Evolutionary conservation across 2,113 vertebrate species (phyloP).

Genomic region (Antigone vipio): DNA sequence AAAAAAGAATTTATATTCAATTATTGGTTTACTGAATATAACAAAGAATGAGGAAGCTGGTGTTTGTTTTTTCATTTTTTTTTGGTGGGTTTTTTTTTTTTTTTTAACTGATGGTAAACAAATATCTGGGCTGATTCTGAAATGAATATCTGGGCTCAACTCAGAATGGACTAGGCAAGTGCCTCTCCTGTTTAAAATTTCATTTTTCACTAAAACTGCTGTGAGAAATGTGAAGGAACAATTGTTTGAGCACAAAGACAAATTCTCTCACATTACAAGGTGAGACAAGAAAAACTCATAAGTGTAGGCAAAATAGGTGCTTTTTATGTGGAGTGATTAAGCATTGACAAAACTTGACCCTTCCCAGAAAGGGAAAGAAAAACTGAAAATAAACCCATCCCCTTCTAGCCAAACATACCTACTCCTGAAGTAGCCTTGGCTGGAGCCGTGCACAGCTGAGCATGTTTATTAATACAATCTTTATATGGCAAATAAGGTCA

Average conservation of each 20-base stretch:
- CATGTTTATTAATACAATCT: neutral
- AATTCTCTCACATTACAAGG: neutral
- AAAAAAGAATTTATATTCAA: neutral
- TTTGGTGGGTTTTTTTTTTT: neutral
- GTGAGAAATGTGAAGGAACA: neutral
- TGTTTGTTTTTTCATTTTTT: too few relatives aligned
- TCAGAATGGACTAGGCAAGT: accelerated
- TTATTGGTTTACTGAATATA: neutral
- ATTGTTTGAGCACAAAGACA: neutral
- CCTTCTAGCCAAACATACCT: neutral
- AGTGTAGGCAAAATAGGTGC: neutral
- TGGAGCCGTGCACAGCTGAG: neutral
- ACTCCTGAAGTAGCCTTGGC: neutral
- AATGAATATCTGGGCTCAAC: neutral
- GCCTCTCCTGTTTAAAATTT: neutral
- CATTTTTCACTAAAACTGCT: neutral
- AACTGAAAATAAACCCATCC: neutral
- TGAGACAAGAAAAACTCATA: neutral
- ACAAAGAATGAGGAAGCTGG: neutral
- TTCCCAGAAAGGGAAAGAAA: neutral
- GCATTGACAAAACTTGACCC: neutral
- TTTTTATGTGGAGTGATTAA: neutral
- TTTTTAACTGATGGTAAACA: neutral
- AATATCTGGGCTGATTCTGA: neutral
- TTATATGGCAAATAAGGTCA: neutral